A percentile compares a stretch with the other conserved stretches of the same genome.
Evolutionary conservation across 2,888 invertebrate genomes (phyloP).

Genomic region (Thelaira solivaga): DNA sequence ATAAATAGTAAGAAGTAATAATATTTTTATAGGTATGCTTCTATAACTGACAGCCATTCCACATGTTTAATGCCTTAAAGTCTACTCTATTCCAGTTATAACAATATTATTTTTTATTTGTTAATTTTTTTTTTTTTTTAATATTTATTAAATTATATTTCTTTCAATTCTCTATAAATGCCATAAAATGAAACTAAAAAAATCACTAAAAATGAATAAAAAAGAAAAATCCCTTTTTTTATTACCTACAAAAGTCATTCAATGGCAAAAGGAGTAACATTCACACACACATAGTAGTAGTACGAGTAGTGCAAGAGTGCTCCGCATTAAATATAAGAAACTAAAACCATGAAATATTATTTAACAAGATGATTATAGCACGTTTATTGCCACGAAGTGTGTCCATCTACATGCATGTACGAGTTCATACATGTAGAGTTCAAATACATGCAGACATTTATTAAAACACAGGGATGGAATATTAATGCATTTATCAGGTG

Average conservation of each 20-base stretch:
- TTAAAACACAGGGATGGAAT: neutral
- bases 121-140: constrained; percentile 22
- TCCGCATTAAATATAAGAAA: no score
- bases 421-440: neutral
- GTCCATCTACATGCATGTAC: constrained; percentile 15
- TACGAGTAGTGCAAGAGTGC: no score
- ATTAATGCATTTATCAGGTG: neutral
- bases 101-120: neutral
- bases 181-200: constrained; percentile 4
- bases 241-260: constrained; percentile 21
- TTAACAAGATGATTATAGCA: constrained; percentile 62
- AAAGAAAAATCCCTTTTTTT: constrained; percentile 44
- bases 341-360: constrained; percentile 60
- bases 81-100: constrained; percentile 17
- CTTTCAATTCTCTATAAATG: constrained; percentile 13
- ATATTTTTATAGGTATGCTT: constrained; percentile 6
- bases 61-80: constrained; percentile 26
- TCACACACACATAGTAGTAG: no score
- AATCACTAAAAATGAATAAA: constrained; percentile 10
- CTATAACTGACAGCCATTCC: constrained; percentile 4
- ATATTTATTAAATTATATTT: constrained; percentile 58
- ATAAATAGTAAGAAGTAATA: neutral
- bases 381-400: constrained; percentile 56
- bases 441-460: neutral
- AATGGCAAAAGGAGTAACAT: constrained; percentile 14